Conservation (phyloP, 2,113 vertebrate species). For the Ornithorhynchus anatinus region DNA sequence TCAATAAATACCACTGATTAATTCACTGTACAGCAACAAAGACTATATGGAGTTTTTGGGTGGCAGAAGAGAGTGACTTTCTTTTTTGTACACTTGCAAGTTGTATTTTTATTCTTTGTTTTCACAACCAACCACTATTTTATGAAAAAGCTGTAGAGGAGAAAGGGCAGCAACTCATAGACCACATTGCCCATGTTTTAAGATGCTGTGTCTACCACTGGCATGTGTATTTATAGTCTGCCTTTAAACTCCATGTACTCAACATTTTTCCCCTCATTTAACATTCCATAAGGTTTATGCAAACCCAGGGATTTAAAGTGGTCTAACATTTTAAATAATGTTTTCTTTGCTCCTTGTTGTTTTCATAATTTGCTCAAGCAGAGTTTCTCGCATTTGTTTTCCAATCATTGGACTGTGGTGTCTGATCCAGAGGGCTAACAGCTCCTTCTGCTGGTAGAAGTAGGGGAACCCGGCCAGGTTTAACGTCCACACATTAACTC, state of each 20-base stretch:
- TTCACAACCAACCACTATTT: accelerated
- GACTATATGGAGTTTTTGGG: too few relatives aligned
- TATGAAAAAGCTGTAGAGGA: accelerated
- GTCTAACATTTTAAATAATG: not conserved
- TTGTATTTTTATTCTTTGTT: accelerated
- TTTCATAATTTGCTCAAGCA: accelerated
- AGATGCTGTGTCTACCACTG: not conserved
- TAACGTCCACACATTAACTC: not conserved
- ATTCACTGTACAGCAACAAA: too few relatives aligned
- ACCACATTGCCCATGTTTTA: not conserved
- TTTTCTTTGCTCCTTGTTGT: not conserved
- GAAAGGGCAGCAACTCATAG: not conserved
- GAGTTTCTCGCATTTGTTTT: accelerated
- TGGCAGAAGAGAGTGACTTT: too few relatives aligned
- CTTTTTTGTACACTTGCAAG: accelerated
- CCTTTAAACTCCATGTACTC: accelerated
- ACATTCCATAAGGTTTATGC: not conserved
- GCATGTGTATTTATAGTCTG: not conserved
- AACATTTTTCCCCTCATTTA: not conserved
- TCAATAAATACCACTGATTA: too few relatives aligned
- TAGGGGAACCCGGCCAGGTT: not conserved
- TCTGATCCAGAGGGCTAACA: not conserved
- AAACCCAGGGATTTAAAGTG: not conserved
- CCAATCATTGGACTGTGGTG: accelerated
- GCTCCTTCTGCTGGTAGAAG: constrained; percentile 50